A percentile compares a stretch with the other conserved stretches of the same genome.
Evolutionary conservation across 1,140 invertebrate genomes (phyloP).

Genomic region (Euura saliciscinereae): DNA sequence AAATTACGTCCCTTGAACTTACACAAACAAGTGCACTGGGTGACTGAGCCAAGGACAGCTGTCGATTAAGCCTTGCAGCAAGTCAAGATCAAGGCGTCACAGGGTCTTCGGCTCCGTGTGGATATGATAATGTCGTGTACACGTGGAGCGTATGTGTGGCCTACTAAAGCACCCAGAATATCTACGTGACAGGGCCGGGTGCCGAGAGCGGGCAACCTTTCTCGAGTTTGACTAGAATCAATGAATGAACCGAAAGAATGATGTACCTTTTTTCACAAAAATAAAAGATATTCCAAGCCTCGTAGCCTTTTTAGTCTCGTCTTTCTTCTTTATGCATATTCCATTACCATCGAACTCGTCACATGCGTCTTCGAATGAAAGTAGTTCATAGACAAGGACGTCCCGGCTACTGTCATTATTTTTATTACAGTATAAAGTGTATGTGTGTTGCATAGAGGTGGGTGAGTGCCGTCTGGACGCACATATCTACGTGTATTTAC

Average conservation of each 20-base stretch:
- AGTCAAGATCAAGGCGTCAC: slow-evolving; percentile 54
- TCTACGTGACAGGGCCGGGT: neutral
- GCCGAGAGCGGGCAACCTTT: neutral
- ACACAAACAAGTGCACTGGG: too few species aligned
- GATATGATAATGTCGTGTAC: slow-evolving; percentile 14
- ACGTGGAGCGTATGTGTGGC: slow-evolving; percentile 26
- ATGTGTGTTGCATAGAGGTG: too few species aligned
- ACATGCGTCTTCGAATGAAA: slow-evolving; percentile 3
- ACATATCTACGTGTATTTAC: neutral
- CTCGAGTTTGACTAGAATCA: neutral
- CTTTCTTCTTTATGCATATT: too few species aligned
- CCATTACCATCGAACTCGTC: neutral
- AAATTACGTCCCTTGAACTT: too few species aligned
- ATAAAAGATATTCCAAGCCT: too few species aligned
- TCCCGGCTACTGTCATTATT: neutral
- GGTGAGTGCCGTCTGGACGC: neutral
- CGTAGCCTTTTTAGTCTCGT: too few species aligned
- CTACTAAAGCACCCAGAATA: slow-evolving; percentile 33
- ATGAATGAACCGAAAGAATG: neutral
- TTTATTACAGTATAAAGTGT: neutral
- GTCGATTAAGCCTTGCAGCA: slow-evolving; percentile 13
- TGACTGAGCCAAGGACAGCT: too few species aligned
- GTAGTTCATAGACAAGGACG: slow-evolving; percentile 7
- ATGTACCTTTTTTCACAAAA: too few species aligned
- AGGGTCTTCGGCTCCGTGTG: slow-evolving; percentile 8